Conservation (phyloP, 2,888 invertebrate genomes). For the Drosophila subsilvestris region DNA sequence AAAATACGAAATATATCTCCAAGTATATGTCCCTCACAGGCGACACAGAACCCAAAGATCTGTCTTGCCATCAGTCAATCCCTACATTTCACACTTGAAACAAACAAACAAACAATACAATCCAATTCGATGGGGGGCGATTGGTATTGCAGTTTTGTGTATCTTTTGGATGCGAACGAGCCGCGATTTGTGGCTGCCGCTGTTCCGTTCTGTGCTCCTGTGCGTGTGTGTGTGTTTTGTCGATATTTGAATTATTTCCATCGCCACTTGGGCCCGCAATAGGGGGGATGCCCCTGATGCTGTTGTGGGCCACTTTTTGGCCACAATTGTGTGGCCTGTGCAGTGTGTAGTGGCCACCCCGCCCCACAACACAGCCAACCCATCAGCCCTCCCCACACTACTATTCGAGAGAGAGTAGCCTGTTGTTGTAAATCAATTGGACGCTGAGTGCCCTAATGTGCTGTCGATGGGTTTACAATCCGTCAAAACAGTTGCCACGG, state of each 20-base stretch:
- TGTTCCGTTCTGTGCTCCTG: constrained; percentile 13
- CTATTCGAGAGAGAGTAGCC: constrained; percentile 2
- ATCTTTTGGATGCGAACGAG: constrained; percentile 46
- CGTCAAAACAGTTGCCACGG: constrained; percentile 71
- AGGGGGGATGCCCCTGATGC: constrained; percentile 26
- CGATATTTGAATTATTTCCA: constrained; percentile 74
- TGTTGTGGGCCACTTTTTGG: constrained; percentile 67
- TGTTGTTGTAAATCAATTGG: constrained; percentile 62
- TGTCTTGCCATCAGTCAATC: constrained; percentile 40
- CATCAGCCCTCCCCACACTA: neutral
- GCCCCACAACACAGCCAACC: neutral
- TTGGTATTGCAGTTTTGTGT: constrained; percentile 34
- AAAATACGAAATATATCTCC: neutral
- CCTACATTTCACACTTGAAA: constrained; percentile 36
- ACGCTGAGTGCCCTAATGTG: constrained; percentile 69
- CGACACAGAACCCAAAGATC: constrained; percentile 8
- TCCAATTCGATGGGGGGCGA: constrained; percentile 5
- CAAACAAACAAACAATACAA: constrained; percentile 52
- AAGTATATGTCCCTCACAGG: neutral
- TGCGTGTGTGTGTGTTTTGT: constrained; percentile 64
- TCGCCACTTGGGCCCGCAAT: constrained; percentile 49
- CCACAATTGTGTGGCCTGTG: constrained; percentile 70
- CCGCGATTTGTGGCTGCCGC: constrained; percentile 52
- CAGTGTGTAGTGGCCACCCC: constrained; percentile 5
- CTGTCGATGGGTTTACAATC: constrained; percentile 78